Base-by-base conservation (phyloP, 2,113 vertebrate species). In the Mus spicilegus region DNA sequence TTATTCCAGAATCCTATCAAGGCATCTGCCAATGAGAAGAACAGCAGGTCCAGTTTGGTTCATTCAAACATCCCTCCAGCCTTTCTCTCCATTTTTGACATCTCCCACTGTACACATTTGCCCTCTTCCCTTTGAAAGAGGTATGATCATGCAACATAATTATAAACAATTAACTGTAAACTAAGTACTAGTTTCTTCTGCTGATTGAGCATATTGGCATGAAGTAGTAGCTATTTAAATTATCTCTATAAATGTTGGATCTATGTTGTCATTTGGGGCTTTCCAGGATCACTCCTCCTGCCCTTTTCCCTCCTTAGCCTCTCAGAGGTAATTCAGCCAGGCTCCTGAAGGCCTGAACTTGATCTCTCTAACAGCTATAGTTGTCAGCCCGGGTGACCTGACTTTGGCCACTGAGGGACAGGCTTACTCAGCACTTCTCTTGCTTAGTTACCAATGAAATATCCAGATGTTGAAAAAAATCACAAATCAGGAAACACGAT, bases 1-100 rank as follows among this genome's bases (percentile, higher is more conserved):
- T 56, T 76, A 67, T 80, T 92, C 65, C 42, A 92, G 69, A 11
- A 80, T 69, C 75, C 91, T 92, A 93, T 81, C 22, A 70, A 75
- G 49, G 7, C 56, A 85, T 70, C 88, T 88, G 49, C 81, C 72
- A 94, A 90, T 75, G 58, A 93, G 8, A 81, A 19, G 39, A 14
- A 12, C 22, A 93, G 4, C 7, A 56, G 80, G 4, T 17, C 3
- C 36, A 76, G 8, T 0, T 77, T 42, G 46, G 22, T 72, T 97
- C 33, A 33, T n/a, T 39, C 93, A 10, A 70, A 70, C 11, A 33
- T 30, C 56, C 65, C 69, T 81, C 73, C 10, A 33, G 28, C 39
- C 5, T 17, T 14, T 20, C 76, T 76, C 75, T 87, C 51, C 58
- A 36, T 63, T 46, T 6, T 12, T 90, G 67, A 90, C 65, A 72